Evolutionary conservation across 2,888 invertebrate species (phyloP).

Genomic region (Globia sparganii): DNA sequence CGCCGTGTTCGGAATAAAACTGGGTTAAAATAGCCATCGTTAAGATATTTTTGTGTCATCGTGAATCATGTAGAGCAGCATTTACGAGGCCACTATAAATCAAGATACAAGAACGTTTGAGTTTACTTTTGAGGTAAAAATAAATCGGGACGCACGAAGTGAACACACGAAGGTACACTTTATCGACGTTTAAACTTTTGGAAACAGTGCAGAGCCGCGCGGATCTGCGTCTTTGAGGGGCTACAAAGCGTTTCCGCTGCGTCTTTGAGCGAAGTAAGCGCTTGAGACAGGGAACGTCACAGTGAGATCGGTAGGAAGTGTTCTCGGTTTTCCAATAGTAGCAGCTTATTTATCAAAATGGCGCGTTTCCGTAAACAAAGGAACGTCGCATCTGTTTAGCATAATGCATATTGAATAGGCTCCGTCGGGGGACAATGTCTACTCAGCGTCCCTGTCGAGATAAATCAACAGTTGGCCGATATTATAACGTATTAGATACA

Average conservation of each 20-base stretch:
- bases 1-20: slow-evolving; percentile 66
- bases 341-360: slow-evolving; percentile 67
- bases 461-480: slow-evolving; percentile 52
- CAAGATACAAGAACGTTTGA: slow-evolving; percentile 78
- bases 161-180: slow-evolving; percentile 59
- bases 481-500: slow-evolving; percentile 44
- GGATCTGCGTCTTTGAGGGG: slow-evolving; percentile 35
- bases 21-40: slow-evolving; percentile 78
- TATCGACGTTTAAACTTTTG: slow-evolving; percentile 54
- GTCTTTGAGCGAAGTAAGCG: slow-evolving; percentile 43
- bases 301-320: slow-evolving; percentile 52
- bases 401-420: slow-evolving; percentile 74
- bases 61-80: slow-evolving; percentile 80
- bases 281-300: slow-evolving; percentile 47
- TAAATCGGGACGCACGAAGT: slow-evolving; percentile 70
- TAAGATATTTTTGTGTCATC: slow-evolving; percentile 77
- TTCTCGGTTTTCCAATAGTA: slow-evolving; percentile 56
- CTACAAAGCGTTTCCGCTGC: slow-evolving; percentile 62
- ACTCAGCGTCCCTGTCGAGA: slow-evolving; percentile 47
- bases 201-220: slow-evolving; percentile 39
- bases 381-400: slow-evolving; percentile 68
- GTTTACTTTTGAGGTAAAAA: slow-evolving; percentile 84
- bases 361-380: slow-evolving; percentile 69
- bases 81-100: slow-evolving; percentile 84
- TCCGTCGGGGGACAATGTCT: slow-evolving; percentile 52